Conservation (phyloP, 2,113 vertebrate genomes). For the Dicrurus megarhynchus region DNA sequence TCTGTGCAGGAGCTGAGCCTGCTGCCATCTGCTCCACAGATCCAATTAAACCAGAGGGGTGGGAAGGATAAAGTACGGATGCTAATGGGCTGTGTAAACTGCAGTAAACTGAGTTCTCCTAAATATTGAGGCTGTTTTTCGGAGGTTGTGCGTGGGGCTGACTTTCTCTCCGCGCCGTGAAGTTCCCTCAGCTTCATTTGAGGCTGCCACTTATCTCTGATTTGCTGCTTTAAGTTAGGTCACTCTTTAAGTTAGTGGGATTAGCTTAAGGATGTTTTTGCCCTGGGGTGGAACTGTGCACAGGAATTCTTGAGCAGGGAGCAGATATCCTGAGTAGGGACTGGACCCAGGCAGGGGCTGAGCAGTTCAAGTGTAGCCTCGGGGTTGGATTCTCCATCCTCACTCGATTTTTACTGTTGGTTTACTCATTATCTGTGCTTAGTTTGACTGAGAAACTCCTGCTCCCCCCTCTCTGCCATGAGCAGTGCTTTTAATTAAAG, state of each 20-base stretch:
- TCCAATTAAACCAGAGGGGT: neutral
- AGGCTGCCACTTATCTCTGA: neutral
- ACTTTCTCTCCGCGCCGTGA: neutral
- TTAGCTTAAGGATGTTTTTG: neutral
- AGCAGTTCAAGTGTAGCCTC: slow-evolving; percentile 32
- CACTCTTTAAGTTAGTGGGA: neutral
- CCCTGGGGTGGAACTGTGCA: neutral
- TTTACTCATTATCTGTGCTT: slow-evolving; percentile 60
- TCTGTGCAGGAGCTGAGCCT: neutral
- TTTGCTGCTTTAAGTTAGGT: neutral
- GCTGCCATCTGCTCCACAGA: slow-evolving; percentile 58
- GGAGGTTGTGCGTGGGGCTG: neutral
- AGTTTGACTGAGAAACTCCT: slow-evolving; percentile 62
- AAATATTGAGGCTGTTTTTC: neutral
- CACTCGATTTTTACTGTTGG: slow-evolving; percentile 40
- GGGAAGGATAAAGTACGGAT: neutral
- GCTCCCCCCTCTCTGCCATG: neutral
- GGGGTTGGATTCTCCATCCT: neutral
- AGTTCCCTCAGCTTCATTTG: neutral
- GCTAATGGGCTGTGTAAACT: neutral
- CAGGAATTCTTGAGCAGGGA: neutral
- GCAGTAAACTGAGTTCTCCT: neutral
- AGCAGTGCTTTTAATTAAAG: neutral
- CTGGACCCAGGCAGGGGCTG: neutral
- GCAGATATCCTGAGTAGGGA: neutral